Base-by-base conservation (phyloP, 2,113 vertebrate genomes). In the Hypanus sabinus region DNA sequence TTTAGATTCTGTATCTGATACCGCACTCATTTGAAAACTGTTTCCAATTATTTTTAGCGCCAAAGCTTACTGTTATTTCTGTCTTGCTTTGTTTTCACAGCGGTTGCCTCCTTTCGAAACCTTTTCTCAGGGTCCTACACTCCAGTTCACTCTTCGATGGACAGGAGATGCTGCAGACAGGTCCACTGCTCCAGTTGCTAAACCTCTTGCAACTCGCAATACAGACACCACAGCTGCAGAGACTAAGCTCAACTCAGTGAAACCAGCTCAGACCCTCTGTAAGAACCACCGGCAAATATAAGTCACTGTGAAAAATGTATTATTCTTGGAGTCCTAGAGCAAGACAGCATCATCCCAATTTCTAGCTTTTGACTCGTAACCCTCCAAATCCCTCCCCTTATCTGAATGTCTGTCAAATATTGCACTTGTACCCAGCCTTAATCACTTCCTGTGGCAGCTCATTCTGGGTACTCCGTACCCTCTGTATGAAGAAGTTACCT, bases 81-180 rank as follows among this genome's bases (percentile, higher is more conserved):
- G 94, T 62, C 65, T 94, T 75, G 94, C 94, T 95, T 36, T 22
- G n/a, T 79, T 65, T 90, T 57, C 55, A 4, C 96, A 99, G 99
- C 98, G 98, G 95, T 96, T 99, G 96, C 98, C 98, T 95, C 99
- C 98, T 57, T 99, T 99, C 96, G 98, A 99, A 98, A 99, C 98
- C 62, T 99, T 99, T 98, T 99, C 99, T 99, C 99, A 99, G 98
- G 99, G 99, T 98, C 99, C 99, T 95, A 99, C 99, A 4, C 96
- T 99, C 96, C 98, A 99, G 97, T 99, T 99, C 96, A 98, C 98
- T 75, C 98, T 99, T 96, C 98, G 98, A 20, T 99, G 99, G 99
- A 98, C 98, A 60, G 98, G 98, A 87, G 99, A 99, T 73, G 96
- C 97, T 94, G 97, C 96, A 75, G 98, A 98, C 95, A 98, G 98